Evolutionary conservation across 2,888 invertebrate genomes (phyloP).

Genomic region (Heliconius aoede): DNA sequence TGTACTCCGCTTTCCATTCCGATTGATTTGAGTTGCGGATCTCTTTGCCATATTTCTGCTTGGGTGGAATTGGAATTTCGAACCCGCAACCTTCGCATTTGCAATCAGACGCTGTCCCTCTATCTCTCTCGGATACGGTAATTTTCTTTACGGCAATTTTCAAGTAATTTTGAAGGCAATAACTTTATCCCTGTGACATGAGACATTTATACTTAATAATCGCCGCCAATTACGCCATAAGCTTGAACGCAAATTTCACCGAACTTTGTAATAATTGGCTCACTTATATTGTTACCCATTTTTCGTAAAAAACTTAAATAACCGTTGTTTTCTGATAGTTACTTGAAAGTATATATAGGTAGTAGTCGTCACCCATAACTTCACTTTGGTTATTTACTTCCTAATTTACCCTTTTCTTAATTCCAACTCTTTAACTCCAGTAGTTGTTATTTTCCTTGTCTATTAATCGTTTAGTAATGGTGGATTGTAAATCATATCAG

Average conservation of each 20-base stretch:
- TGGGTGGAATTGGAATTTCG: not conserved
- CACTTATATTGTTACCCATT: slow-evolving; percentile 1
- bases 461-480: no score
- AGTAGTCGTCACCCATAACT: no score
- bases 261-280: slow-evolving; percentile 2
- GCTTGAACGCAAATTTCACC: slow-evolving; percentile 12
- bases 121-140: not conserved
- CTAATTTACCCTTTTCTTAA: no score
- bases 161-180: slow-evolving; percentile 47
- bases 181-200: slow-evolving; percentile 58
- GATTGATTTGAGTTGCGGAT: no score
- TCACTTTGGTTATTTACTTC: no score
- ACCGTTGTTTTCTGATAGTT: not conserved
- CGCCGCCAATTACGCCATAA: slow-evolving; percentile 58
- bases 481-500: no score
- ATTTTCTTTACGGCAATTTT: slow-evolving; percentile 4
- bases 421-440: no score
- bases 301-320: not conserved
- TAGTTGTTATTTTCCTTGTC: no score
- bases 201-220: slow-evolving; percentile 68
- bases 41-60: no score
- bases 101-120: not conserved
- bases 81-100: not conserved
- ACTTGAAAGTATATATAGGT: not conserved
- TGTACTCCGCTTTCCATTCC: no score